Conservation (phyloP, 2,888 invertebrate species). For the Tenthredo distinguenda region DNA sequence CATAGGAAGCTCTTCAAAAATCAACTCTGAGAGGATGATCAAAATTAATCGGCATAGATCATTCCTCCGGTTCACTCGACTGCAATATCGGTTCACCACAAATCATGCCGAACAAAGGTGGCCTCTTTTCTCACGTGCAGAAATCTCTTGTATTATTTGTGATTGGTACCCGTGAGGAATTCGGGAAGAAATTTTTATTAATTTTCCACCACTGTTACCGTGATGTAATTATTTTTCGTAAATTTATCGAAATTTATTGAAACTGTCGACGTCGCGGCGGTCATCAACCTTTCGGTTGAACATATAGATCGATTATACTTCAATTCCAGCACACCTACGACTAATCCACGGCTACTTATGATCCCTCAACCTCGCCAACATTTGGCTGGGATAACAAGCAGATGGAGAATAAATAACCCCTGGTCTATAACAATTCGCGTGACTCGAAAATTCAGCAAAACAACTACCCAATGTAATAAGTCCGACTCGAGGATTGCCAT, state of each 20-base stretch:
- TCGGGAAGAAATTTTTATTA: not conserved
- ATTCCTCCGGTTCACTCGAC: not conserved
- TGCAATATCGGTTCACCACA: conserved; percentile 9
- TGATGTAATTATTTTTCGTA: not conserved
- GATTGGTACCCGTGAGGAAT: not conserved
- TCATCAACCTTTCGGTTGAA: not conserved
- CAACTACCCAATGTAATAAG: not conserved
- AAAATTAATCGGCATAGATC: not conserved
- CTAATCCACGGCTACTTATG: not conserved
- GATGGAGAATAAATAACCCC: not conserved
- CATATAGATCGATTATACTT: not conserved
- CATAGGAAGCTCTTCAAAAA: not conserved
- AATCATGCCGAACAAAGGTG: conserved; percentile 36
- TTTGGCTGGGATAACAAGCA: not conserved
- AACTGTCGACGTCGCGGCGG: not conserved
- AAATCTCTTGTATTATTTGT: not conserved
- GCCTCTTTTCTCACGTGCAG: not conserved
- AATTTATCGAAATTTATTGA: too few relatives aligned
- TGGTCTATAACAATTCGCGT: not conserved
- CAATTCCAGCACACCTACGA: not conserved
- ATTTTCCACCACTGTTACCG: not conserved
- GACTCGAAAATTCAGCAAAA: not conserved
- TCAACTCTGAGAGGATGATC: not conserved
- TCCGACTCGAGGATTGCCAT: not conserved
- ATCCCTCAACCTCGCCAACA: not conserved